Evolutionary conservation across 2,888 invertebrate species (phyloP), one percentile per base, ranked within the genome.

Genomic region (Pogonocherus hispidulus): DNA sequence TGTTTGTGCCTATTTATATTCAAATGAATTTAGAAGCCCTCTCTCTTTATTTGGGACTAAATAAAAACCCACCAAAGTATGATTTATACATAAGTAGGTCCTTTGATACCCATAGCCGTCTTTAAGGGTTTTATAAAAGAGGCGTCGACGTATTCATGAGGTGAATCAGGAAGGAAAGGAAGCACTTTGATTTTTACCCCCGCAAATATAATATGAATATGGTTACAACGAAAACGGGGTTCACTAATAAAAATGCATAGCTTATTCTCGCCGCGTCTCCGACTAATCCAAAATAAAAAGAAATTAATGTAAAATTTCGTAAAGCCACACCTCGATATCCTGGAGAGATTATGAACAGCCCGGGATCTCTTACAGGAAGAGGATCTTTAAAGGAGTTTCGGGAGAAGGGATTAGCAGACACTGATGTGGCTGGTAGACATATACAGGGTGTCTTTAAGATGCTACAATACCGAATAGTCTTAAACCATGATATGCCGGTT

Each of bases 131-230:
- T 80, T 79, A 79, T 76, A 79, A 80, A 78, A 79, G 79, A 78
- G 73, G 74, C 76, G 73, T 76, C 79, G 78, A 79, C 78, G 78
- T 83, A 83, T 83, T 83, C 83, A 83, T 83, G 83, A 82, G 81
- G 74, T 79, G 81, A 82, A 80, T 80, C 78, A 77, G 76, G 79
- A 79, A 77, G 78, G 72, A 78, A 78, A 76, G 77, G 78, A 81
- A 82, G 79, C 83, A 82, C 84, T 84, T 84, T 85, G 85, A 85
- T 85, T 85, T 84, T 84, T 84, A 81, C 83, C 83, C 84, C 80
- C 80, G 77, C 80, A 81, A 83, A 83, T 81, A 82, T 81, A 83
- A 83, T 82, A 84, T 82, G 84, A 83, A 84, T 84, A 83, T 84
- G 84, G 84, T 84, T 83, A 83, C 80, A 76, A 77, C 77, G 78